Percentiles rank a stretch among this genome's conserved stretches.
phyloP scores from a whole-genome alignment of 2,113 vertebrate species.

The Phyllostomus discolor region DNA sequence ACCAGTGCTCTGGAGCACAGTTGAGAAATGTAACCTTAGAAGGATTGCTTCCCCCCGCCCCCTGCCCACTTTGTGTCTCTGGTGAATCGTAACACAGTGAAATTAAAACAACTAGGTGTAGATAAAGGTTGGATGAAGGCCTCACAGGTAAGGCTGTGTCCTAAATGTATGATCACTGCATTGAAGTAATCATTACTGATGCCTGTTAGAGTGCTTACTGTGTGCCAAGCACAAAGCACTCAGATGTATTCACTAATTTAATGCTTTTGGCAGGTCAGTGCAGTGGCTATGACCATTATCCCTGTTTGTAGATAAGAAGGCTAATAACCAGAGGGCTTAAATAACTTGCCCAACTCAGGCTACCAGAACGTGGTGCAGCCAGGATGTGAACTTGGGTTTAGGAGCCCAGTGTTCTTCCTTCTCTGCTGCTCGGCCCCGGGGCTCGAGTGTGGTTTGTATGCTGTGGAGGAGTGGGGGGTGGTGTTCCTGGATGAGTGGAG shows the following conservation, averaged over 20 bases:
- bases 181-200: neutral
- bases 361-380: neutral
- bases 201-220: neutral
- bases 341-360: neutral
- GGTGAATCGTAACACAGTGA: neutral
- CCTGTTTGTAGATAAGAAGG: neutral
- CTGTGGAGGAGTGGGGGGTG: no score
- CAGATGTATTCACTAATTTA: neutral
- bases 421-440: rapidly evolving
- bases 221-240: neutral
- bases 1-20: neutral
- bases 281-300: neutral
- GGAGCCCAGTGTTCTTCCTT: neutral
- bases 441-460: neutral
- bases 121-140: neutral
- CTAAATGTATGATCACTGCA: neutral
- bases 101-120: neutral
- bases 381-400: neutral
- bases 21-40: neutral
- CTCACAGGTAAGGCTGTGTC: neutral
- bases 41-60: neutral
- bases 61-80: neutral
- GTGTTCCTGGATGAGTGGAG: neutral
- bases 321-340: neutral
- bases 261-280: neutral